Base-by-base conservation (phyloP, 2,888 invertebrate species). In the Caenorhabditis sp. region DNA sequence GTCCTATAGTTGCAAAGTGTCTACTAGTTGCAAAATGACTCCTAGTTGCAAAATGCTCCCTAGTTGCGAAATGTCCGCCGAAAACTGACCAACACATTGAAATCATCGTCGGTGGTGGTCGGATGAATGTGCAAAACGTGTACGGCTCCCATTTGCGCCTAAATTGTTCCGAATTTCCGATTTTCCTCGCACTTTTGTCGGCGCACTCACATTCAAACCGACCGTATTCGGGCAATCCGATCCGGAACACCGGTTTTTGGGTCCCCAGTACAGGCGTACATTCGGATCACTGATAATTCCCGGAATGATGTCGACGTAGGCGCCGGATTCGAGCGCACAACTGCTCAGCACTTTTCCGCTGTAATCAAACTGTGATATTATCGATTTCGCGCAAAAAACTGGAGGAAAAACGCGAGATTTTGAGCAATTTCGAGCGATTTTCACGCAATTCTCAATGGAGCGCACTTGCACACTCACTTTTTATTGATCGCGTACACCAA, bases 281-380 rank as follows among this genome's bases (percentile, higher is more conserved):
- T 80, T 55, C 11, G 82, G 80, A 52, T 81, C 79, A 39, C 81
- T 80, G 46, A 86, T 79, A 13, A 86, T 76, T 39, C 81, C 82
- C 30, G 85, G 86, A 22, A 82, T 79, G 30, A 86, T 82, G 43
- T 85, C 83, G 9, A 86, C 79, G 48, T 78, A 76, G 24, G 78
- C 63, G 13, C 80, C 80, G 8, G 79, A 75, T 35, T 56, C 65
- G 13, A 79, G 37, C 27, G 53, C 53, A 27, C 76, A 76, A 37
- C 68, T 39, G 46, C 65, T 66, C 39, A 81, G 55, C 7, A 77
- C 46, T 37, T 78, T 72, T 26, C 70, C 76, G 11, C 74, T 79
- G 66, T 48, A 78, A 52, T 37, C 0, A 11, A 20, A 39, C 17
- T 27, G 27, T 7, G n/a, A 2, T 1, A 22, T 17, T 6, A 6